These are phyloP conservation scores for Augiades crinisus DNA, from an alignment of 2,888 invertebrate species.

Conservation along the genomic window DNA sequence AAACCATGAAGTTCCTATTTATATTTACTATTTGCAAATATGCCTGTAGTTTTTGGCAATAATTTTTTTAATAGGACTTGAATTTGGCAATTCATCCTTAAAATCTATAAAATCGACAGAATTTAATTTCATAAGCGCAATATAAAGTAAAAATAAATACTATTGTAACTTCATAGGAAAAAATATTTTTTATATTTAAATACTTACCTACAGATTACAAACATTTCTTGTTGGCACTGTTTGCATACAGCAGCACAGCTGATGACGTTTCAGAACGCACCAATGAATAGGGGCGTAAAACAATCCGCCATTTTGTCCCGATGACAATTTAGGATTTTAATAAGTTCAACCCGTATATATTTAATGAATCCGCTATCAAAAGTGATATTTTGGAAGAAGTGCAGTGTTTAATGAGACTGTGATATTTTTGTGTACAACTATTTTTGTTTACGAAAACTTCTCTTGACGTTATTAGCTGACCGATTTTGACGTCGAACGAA, in stretches of 20 bases:
- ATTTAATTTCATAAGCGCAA: too few relatives aligned
- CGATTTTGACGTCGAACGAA: slow-evolving; percentile 76
- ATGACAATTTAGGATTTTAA: slow-evolving; percentile 66
- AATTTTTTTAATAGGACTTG: too few relatives aligned
- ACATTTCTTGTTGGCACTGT: slow-evolving; percentile 35
- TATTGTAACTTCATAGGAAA: too few relatives aligned
- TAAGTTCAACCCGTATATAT: slow-evolving; percentile 63
- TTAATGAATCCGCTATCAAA: slow-evolving; percentile 62
- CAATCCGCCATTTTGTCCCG: slow-evolving; percentile 78
- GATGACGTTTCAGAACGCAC: slow-evolving; percentile 52
- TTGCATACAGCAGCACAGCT: slow-evolving; percentile 18
- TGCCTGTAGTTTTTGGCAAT: too few relatives aligned
- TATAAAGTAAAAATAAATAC: too few relatives aligned
- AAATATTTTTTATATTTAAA: too few relatives aligned
- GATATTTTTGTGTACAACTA: slow-evolving; percentile 75
- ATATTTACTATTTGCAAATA: too few relatives aligned
- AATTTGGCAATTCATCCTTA: too few relatives aligned
- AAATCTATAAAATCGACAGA: too few relatives aligned
- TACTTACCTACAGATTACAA: slow-evolving; percentile 5
- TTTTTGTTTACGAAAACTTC: slow-evolving; percentile 68
- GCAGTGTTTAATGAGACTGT: slow-evolving; percentile 71
- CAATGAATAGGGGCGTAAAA: slow-evolving; percentile 70
- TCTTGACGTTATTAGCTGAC: slow-evolving; percentile 72
- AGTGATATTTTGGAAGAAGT: slow-evolving; percentile 70
- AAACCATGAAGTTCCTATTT: too few relatives aligned